These are phyloP conservation scores for Amphimedon queenslandica DNA, from an alignment of 37 sponge, comb jelly and placozoan genomes.

Conservation along the genomic window DNA sequence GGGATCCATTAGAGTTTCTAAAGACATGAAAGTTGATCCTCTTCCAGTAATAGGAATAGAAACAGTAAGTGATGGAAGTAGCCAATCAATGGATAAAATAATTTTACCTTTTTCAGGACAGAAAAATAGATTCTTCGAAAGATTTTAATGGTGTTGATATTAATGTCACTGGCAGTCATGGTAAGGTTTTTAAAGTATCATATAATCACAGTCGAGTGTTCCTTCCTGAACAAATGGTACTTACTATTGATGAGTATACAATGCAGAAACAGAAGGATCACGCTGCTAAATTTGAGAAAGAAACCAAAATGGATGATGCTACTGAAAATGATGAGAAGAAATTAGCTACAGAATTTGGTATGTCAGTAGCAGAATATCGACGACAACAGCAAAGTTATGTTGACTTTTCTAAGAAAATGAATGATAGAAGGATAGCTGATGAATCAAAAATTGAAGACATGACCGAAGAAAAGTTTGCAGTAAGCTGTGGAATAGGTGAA, in stretches of 20 bases:
- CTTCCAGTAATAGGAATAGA: background rate
- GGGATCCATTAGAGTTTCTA: conserved; percentile 1
- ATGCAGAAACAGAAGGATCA: background rate
- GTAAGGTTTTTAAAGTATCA: background rate
- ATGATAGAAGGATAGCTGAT: no score
- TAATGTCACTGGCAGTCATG: background rate
- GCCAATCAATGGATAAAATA: background rate
- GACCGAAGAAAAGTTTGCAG: no score
- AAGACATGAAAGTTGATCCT: background rate
- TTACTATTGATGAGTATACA: background rate
- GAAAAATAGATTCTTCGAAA: background rate
- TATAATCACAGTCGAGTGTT: background rate
- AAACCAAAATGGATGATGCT: no score
- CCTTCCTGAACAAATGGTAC: background rate
- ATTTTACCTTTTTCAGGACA: background rate
- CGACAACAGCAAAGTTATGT: background rate
- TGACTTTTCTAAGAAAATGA: no score
- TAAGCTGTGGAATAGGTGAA: no score
- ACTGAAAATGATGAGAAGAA: no score
- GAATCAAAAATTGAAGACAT: no score
- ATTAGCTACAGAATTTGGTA: no score
- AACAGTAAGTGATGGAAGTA: background rate
- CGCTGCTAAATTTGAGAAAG: background rate
- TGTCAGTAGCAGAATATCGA: background rate
- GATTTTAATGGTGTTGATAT: background rate